These are phyloP conservation scores for Reticulitermes speratus DNA, from an alignment of 1,140 invertebrate species.

Conservation along the genomic window DNA sequence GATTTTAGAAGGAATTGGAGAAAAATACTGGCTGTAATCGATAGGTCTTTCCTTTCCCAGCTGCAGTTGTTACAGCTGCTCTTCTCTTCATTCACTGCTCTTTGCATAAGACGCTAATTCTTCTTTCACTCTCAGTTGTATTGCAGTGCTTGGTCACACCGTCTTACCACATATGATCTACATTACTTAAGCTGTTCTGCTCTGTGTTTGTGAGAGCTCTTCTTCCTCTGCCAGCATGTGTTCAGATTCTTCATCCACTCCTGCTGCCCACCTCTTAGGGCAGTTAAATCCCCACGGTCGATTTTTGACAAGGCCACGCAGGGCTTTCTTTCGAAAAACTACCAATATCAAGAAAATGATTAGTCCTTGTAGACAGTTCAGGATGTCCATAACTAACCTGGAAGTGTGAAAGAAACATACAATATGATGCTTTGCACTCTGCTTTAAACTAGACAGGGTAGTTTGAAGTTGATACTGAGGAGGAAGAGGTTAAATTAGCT, in stretches of 20 bases:
- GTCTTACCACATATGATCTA: too few species aligned
- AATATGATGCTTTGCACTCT: not conserved
- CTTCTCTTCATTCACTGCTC: not conserved
- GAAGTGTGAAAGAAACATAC: slow-evolving; percentile 36
- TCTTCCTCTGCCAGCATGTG: slow-evolving; percentile 54
- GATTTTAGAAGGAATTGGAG: too few species aligned
- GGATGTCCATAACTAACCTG: slow-evolving; percentile 61
- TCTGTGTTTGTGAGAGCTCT: not conserved
- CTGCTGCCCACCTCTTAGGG: slow-evolving; percentile 47
- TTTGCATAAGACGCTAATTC: too few species aligned
- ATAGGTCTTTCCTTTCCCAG: too few species aligned
- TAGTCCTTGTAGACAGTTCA: slow-evolving; percentile 65
- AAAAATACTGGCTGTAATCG: too few species aligned
- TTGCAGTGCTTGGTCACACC: too few species aligned
- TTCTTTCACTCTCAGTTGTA: too few species aligned
- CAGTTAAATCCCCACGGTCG: slow-evolving; percentile 46
- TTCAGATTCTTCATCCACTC: slow-evolving; percentile 52
- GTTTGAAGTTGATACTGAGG: too few species aligned
- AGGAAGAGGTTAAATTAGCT: too few species aligned
- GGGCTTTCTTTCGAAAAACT: slow-evolving; percentile 57
- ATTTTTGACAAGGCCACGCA: slow-evolving; percentile 52
- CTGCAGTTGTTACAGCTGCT: not conserved
- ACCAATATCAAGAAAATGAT: slow-evolving; percentile 65
- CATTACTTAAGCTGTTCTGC: not conserved
- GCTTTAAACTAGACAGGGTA: too few species aligned